phyloP scores from a whole-genome alignment of 2,888 invertebrate species.

The Oithona nana region DNA sequence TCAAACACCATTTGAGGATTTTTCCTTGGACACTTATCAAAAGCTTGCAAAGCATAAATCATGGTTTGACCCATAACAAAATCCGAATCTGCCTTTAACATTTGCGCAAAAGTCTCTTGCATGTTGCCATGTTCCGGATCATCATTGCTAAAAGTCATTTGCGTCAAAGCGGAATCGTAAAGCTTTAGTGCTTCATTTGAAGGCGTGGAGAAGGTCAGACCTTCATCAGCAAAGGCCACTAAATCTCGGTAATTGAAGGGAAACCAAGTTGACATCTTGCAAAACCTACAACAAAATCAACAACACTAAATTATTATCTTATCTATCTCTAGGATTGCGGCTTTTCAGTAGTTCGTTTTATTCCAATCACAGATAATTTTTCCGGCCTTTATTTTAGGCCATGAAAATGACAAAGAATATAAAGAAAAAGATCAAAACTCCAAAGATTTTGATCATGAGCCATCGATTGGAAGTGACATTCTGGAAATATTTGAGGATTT shows the following conservation, averaged over 20 bases:
- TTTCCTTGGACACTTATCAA: background rate
- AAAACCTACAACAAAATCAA: too few species aligned
- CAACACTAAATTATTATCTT: too few species aligned
- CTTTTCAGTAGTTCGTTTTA: too few species aligned
- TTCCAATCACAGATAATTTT: too few species aligned
- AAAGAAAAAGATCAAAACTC: constrained; percentile 93
- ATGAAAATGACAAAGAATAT: constrained; percentile 95
- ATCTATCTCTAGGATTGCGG: too few species aligned
- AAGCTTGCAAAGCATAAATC: background rate
- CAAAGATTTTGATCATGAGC: constrained; percentile 98
- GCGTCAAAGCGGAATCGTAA: background rate
- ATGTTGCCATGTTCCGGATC: background rate
- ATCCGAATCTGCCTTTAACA: background rate
- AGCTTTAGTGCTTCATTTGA: background rate
- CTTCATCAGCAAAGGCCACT: background rate
- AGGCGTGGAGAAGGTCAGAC: background rate
- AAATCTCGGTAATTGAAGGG: constrained; percentile 15
- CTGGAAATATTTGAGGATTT: constrained; percentile 88
- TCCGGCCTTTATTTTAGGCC: constrained; percentile 54
- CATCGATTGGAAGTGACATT: constrained; percentile 90
- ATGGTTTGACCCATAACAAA: background rate
- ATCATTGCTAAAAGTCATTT: background rate
- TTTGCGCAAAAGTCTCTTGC: background rate
- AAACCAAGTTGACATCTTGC: too few species aligned
- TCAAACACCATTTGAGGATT: background rate